Base-by-base conservation (phyloP, 2,797 vertebrate species). In the Allobates femoralis region DNA sequence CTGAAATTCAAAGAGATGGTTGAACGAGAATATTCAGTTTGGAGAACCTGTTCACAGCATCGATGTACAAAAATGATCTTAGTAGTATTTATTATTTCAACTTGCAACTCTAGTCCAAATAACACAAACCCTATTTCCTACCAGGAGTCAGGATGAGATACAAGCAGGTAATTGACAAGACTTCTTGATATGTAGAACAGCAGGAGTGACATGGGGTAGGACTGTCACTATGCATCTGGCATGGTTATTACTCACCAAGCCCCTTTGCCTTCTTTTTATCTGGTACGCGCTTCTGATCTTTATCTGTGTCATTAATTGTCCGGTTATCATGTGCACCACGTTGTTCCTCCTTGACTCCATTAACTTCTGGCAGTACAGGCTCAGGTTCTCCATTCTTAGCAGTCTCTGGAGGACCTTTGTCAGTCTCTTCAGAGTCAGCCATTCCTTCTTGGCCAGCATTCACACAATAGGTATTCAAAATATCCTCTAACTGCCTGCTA, bases 261-360 rank as follows among this genome's bases (percentile, higher is more conserved):
- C 97, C 98, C 90, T 99, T 99, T 89, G 96, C 95, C 93, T 99
- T 99, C 92, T 96, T 99, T 91, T 97, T 99, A 5, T 99, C 98
- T 89, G 97, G 97, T 23, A 90, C 90, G 60, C 95, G 97, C 92
- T 96, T 98, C 87, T 95, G 97, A 51, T 99, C 96, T 76, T 96
- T 95, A 78, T 96, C 96, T 1, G 85, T 90, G 0, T 94, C 95
- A 1, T 95, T 94, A 0, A 94, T 94, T 0, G 93, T 91, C 88
- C 96, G 96, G 83, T 92, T 93, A 4, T 94, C 94, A 58, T 92
- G 94, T 0, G 41, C 71, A 0, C 92, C 92, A 83, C 96, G 97
- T n/a, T 90, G 62, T 5, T 73, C 92, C 2, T 94, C 96, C 89
- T 93, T 96, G 85, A 96, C 96, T 3, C 97, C 97, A 0, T 98